Base-by-base conservation (phyloP, 2,113 vertebrate genomes). In the Clarias gariepinus region DNA sequence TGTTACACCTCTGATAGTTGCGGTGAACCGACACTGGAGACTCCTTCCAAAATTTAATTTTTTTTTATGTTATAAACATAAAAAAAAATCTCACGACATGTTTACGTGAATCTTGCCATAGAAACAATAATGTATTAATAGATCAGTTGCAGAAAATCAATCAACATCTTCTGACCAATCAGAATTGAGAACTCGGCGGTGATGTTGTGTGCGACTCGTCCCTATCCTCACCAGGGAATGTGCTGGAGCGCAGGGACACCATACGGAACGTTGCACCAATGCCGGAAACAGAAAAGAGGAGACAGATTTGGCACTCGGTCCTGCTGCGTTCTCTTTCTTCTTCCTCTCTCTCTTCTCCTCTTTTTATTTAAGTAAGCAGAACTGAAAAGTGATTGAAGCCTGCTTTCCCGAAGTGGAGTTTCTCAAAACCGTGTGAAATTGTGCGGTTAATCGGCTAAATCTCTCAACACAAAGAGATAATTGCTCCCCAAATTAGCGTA, bases 391-490 rank as follows among this genome's bases (percentile, higher is more conserved):
- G 95, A 96, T 97, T 96, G 95, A 96, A 96, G 95, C 94, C 94
- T 91, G 93, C 95, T 96, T 96, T 96, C 95, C 95, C 93, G 96
- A 95, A 95, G 95, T 89, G 0, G 93, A 97, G 96, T 97, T 96
- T 95, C 96, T 96, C 95, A 95, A 97, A 97, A 97, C 94, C 93
- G 96, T 97, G 97, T 98, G 97, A 99, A 99, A 99, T 99, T 96
- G 97, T 96, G 97, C 97, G 98, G 97, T 97, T 99, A 99, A 99
- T 99, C 98, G 96, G 97, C 97, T 99, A 99, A 99, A 99, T 98
- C 97, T 97, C 96, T 96, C 96, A 97, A 99, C 98, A 99, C 96
- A 97, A 96, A 97, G 98, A 97, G 97, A 98, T 99, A 99, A 99
- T 99, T 99, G 97, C 97, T 97, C 95, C 95, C 96, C 97, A 99